Conservation (phyloP, 2,797 vertebrate genomes). For the Melanotaenia maccullochi region DNA sequence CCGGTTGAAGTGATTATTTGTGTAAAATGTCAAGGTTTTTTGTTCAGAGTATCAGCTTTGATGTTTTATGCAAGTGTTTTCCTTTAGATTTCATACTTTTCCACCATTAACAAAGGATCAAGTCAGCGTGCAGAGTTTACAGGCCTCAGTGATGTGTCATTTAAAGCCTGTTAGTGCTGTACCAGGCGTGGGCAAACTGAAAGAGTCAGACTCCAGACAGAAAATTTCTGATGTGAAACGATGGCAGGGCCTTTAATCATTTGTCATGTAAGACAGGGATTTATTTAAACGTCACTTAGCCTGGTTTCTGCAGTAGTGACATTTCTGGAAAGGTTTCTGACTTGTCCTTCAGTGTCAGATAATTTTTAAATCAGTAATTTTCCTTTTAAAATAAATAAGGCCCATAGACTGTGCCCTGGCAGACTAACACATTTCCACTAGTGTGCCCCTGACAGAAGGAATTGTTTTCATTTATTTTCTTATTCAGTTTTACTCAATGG, state of each 20-base stretch:
- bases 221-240: conserved; percentile 59
- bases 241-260: conserved; percentile 71
- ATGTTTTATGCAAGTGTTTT: conserved; percentile 71
- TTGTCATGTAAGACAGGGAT: conserved; percentile 69
- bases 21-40: conserved; percentile 63
- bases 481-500: conserved; percentile 43
- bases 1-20: conserved; percentile 68
- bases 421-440: conserved; percentile 61
- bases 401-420: conserved; percentile 67
- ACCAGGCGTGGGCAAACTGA: conserved; percentile 44
- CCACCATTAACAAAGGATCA: conserved; percentile 61
- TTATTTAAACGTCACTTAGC: conserved; percentile 70
- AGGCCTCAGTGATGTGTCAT: conserved; percentile 57
- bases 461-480: conserved; percentile 75
- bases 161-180: conserved; percentile 48
- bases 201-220: conserved; percentile 46
- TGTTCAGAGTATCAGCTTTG: conserved; percentile 59
- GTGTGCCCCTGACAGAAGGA: conserved; percentile 63
- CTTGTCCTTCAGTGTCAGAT: conserved; percentile 61
- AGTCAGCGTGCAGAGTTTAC: conserved; percentile 69
- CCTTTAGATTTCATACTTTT: conserved; percentile 65
- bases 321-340: conserved; percentile 72
- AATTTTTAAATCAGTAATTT: conserved; percentile 76
- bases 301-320: conserved; percentile 54
- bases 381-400: conserved; percentile 74